These are phyloP conservation scores for Scolopax bukidnonensis DNA, from an alignment of 2,797 vertebrate genomes.

Conservation along the genomic window DNA sequence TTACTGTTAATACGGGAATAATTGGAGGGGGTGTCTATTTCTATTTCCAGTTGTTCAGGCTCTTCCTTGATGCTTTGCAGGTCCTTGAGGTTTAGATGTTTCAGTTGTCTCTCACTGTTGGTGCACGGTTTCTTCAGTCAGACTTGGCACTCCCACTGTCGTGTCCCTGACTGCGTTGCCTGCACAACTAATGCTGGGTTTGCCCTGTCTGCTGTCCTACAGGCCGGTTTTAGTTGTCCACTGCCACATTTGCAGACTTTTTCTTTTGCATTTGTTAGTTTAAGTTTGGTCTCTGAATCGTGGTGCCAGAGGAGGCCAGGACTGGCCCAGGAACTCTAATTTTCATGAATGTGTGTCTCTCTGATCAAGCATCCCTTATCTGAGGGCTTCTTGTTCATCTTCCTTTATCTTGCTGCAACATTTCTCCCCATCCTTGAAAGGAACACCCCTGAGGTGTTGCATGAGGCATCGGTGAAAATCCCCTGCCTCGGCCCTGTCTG, in stretches of 20 bases:
- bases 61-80: not conserved
- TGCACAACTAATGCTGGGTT: not conserved
- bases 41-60: not conserved
- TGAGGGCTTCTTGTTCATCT: not conserved
- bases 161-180: not conserved
- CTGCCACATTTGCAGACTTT: not conserved
- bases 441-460: not conserved
- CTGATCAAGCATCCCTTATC: not conserved
- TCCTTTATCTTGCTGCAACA: not conserved
- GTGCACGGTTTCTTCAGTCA: not conserved
- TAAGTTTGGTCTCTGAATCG: not conserved
- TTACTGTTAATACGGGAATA: not conserved
- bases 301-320: not conserved
- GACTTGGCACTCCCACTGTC: too few species aligned
- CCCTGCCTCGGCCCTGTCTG: not conserved
- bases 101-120: not conserved
- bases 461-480: not conserved
- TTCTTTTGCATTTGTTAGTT: not conserved
- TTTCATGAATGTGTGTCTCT: not conserved
- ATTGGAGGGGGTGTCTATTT: rapidly evolving
- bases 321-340: not conserved
- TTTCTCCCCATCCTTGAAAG: not conserved
- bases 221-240: not conserved
- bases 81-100: not conserved
- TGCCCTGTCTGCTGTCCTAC: not conserved